Evolutionary conservation across 2,888 invertebrate genomes (phyloP).

Genomic region (Lasioglossum morio): DNA sequence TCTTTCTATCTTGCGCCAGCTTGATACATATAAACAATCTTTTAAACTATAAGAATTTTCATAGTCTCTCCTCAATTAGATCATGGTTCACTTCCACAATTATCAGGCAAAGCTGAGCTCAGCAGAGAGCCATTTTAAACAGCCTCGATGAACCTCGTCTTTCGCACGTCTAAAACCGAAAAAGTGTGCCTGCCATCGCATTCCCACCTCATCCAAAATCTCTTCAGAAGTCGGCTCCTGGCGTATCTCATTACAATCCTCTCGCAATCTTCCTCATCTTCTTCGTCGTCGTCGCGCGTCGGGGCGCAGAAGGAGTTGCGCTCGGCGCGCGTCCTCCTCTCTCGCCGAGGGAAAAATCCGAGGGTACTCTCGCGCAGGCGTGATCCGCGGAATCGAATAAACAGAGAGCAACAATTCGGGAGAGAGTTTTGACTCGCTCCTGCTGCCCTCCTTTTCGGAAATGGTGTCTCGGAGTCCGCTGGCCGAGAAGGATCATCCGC

Average conservation of each 20-base stretch:
- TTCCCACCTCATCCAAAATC: background rate
- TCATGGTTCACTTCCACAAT: background rate
- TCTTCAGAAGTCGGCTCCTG: background rate
- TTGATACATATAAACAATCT: background rate
- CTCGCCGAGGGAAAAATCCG: background rate
- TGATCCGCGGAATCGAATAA: slow-evolving; percentile 59
- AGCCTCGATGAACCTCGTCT: background rate
- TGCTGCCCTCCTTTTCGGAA: slow-evolving; percentile 55
- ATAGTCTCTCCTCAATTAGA: background rate
- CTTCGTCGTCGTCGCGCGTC: background rate
- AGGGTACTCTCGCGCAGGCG: slow-evolving; percentile 56
- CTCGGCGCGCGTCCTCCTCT: slow-evolving; percentile 18
- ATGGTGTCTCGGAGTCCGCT: slow-evolving; percentile 28
- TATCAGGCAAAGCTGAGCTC: background rate
- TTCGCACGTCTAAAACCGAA: background rate
- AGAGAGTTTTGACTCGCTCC: slow-evolving; percentile 45
- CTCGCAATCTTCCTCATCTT: background rate
- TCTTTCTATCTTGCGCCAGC: background rate
- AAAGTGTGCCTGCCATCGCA: background rate
- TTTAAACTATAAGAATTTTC: background rate
- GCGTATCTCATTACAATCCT: background rate
- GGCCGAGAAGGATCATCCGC: slow-evolving; percentile 12
- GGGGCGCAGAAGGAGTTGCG: slow-evolving; percentile 32
- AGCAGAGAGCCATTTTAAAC: background rate
- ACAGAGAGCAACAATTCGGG: slow-evolving; percentile 50